Percentiles rank a stretch among this genome's conserved stretches.
Conservation (phyloP, 1,140 invertebrate species). For the Mizuhopecten yessoensis region DNA sequence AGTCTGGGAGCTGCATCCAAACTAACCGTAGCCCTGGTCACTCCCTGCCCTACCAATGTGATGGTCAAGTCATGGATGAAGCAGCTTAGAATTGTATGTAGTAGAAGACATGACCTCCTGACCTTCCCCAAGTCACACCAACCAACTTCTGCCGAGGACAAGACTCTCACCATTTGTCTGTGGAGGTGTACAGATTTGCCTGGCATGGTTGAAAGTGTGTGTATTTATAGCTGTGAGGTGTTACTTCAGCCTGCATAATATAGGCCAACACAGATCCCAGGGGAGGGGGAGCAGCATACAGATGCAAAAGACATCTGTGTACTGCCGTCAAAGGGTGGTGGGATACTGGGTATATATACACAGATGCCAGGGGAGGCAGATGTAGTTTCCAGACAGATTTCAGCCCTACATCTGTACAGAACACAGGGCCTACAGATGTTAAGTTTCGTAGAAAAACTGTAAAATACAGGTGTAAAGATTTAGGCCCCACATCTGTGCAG, state of each 20-base stretch:
- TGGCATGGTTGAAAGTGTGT: not conserved
- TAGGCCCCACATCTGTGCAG: not conserved
- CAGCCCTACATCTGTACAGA: not conserved
- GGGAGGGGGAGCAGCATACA: not conserved
- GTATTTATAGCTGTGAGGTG: slow-evolving; percentile 23
- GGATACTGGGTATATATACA: not conserved
- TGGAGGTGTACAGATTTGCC: not conserved
- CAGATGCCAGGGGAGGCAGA: slow-evolving; percentile 15
- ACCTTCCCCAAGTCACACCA: not conserved
- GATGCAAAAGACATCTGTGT: slow-evolving; percentile 17
- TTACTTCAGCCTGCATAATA: not conserved
- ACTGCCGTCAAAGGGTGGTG: not conserved
- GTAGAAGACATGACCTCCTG: not conserved
- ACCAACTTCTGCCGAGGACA: not conserved
- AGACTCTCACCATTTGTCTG: not conserved
- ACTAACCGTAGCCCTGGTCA: not conserved
- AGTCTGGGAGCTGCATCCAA: not conserved
- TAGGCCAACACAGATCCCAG: not conserved
- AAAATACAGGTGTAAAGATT: slow-evolving; percentile 3
- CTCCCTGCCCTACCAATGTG: not conserved
- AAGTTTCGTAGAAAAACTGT: not conserved
- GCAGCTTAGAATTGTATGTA: not conserved
- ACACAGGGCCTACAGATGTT: slow-evolving; percentile 2
- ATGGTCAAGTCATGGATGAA: not conserved
- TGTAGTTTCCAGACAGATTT: not conserved